Evolutionary conservation across 2,888 invertebrate species (phyloP), one percentile per base, ranked within the genome.

Genomic region (Chironomus riparius): DNA sequence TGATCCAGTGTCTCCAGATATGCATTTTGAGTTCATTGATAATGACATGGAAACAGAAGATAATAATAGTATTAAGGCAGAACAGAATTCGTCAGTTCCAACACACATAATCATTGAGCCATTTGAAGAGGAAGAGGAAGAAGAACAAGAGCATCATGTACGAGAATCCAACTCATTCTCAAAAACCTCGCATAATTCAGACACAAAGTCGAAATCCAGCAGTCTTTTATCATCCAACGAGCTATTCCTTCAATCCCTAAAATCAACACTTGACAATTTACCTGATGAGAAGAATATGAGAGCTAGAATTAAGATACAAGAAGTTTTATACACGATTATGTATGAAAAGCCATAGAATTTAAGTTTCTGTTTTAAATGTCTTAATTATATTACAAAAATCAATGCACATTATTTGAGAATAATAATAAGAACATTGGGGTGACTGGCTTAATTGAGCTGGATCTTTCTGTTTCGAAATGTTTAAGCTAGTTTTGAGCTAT

Each of bases 281-380:
- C 38, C 74, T 6, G 74, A 65, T 2, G 74, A 65, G 13, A 74
- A 74, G 12, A 74, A 74, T 18, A 74, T 74, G 74, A 18, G 48
- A 18, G 74, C 74, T 4, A 10, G 74, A 3, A 74, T 74, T 21
- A 48, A 65, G 24, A 74, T 74, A 13, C 74, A 74, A 22, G 65
- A 74, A 68, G 21, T 48, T 47, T 22, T 74, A 4, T 74, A 74
- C 18, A 24, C 65, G 10, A 74, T 74, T 15, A 47, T 47, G n/a
- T 74, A 68, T 62, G 74, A 74, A n/a, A 38, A 28, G 24, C 24
- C 21, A 62, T 61, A 28, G 3, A 48, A 24, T 68, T 6, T 65
- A 10, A 65, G 4, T 7, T 65, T 10, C 6, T 65, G 2, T 21
- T 6, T 65, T 24, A 24, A 65, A 65, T 10, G 13, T 24, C 65